These are phyloP conservation scores for Dione juno DNA, from an alignment of 2,888 invertebrate genomes.

Conservation along the genomic window DNA sequence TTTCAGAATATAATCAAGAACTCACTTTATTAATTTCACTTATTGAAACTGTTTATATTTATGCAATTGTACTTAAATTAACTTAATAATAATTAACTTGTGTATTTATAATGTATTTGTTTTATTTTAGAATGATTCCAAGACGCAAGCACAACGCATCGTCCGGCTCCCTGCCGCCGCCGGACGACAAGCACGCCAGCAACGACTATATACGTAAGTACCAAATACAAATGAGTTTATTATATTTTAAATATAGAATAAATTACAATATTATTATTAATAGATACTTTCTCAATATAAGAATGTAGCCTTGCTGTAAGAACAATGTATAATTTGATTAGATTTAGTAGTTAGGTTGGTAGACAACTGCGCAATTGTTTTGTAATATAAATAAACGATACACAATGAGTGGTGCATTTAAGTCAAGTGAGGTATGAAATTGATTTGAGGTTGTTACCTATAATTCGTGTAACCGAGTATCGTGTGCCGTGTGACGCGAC, in stretches of 20 bases:
- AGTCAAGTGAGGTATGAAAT: slow-evolving; percentile 35
- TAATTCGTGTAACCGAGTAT: slow-evolving; percentile 14
- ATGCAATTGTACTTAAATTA: too few relatives aligned
- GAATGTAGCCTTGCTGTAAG: not conserved
- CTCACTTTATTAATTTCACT: too few relatives aligned
- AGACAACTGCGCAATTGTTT: slow-evolving; percentile 36
- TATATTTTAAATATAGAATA: too few relatives aligned
- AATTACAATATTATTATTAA: too few relatives aligned
- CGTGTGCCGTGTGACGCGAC: too few relatives aligned
- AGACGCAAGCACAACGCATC: slow-evolving; percentile 78
- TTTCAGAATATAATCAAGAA: too few relatives aligned
- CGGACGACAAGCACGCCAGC: slow-evolving; percentile 79
- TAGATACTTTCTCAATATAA: not conserved
- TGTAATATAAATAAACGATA: slow-evolving; percentile 26
- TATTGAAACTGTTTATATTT: too few relatives aligned
- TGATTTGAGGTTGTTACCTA: slow-evolving; percentile 32
- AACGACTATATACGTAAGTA: slow-evolving; percentile 79
- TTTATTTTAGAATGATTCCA: slow-evolving; percentile 71
- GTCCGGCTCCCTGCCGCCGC: slow-evolving; percentile 75
- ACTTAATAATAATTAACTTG: not conserved
- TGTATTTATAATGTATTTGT: not conserved
- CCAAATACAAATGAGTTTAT: not conserved
- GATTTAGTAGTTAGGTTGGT: slow-evolving; percentile 12
- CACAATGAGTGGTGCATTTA: slow-evolving; percentile 34
- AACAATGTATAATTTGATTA: slow-evolving; percentile 13